Evolutionary conservation across 2,113 vertebrate genomes (phyloP).

Genomic region (Triplophysa dalaica): DNA sequence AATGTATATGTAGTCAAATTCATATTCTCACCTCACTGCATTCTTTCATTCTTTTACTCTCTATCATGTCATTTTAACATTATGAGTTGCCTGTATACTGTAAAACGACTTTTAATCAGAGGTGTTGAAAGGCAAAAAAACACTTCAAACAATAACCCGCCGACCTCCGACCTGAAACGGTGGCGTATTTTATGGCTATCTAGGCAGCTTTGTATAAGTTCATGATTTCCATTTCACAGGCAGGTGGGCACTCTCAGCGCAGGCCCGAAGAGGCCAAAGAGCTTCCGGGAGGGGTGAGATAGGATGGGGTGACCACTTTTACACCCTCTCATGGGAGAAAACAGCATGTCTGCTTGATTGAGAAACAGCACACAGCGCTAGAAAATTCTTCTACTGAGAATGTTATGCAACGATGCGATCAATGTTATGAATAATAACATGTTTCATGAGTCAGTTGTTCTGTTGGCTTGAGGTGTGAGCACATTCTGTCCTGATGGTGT

Average conservation of each 20-base stretch:
- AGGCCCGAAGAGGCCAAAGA: slow-evolving; percentile 55
- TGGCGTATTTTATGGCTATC: background rate
- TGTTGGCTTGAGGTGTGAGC: slow-evolving; percentile 1
- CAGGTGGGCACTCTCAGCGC: slow-evolving; percentile 63
- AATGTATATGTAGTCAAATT: too few species aligned
- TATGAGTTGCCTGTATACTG: too few species aligned
- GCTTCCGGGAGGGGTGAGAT: slow-evolving; percentile 48
- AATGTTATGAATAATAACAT: background rate
- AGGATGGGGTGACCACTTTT: slow-evolving; percentile 32
- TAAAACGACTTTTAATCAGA: too few species aligned
- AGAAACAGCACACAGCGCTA: background rate
- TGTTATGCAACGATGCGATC: background rate
- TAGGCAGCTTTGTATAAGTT: slow-evolving; percentile 36
- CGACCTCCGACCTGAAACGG: too few species aligned
- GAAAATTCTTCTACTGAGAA: background rate
- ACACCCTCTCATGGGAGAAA: slow-evolving; percentile 2
- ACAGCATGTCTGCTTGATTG: background rate
- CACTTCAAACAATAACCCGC: too few species aligned
- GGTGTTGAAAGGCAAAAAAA: too few species aligned
- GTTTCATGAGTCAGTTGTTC: slow-evolving; percentile 22
- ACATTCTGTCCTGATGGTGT: slow-evolving; percentile 26
- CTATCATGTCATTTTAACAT: too few species aligned
- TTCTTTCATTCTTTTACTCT: too few species aligned
- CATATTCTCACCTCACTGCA: too few species aligned
- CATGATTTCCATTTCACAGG: slow-evolving; percentile 73